A percentile compares a stretch with the other conserved stretches of the same genome.
These are phyloP conservation scores for Malachius bipustulatus DNA, from an alignment of 2,888 invertebrate species.

Conservation along the genomic window DNA sequence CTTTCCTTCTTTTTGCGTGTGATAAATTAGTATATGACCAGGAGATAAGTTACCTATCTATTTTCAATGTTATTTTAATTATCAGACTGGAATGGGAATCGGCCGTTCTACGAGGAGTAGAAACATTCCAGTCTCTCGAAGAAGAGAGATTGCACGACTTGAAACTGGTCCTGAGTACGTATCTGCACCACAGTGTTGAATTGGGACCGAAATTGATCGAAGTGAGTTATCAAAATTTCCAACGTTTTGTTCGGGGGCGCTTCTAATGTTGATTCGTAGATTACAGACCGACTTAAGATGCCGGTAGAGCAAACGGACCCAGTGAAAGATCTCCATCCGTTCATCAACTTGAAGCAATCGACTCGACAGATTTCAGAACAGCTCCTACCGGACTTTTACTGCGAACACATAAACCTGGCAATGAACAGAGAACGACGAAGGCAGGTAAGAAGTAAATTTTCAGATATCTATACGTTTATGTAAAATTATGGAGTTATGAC, in stretches of 20 bases:
- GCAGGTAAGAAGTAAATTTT: slow-evolving; percentile 54
- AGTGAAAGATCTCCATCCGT: slow-evolving; percentile 51
- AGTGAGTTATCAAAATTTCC: slow-evolving; percentile 33
- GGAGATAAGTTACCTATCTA: too few relatives aligned
- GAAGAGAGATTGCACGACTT: slow-evolving; percentile 78
- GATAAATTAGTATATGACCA: too few relatives aligned
- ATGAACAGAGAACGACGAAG: slow-evolving; percentile 87
- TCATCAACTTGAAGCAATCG: slow-evolving; percentile 55
- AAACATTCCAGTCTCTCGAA: slow-evolving; percentile 77
- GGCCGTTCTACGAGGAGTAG: slow-evolving; percentile 73
- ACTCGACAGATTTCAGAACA: slow-evolving; percentile 58
- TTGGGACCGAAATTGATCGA: slow-evolving; percentile 69
- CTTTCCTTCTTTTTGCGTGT: too few relatives aligned
- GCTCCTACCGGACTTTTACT: slow-evolving; percentile 85
- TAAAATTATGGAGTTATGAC: too few relatives aligned
- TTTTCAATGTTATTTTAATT: too few relatives aligned
- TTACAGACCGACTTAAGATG: slow-evolving; percentile 53
- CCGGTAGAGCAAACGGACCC: slow-evolving; percentile 64
- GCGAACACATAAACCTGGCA: slow-evolving; percentile 83
- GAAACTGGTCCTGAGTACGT: slow-evolving; percentile 56
- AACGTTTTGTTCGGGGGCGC: too few relatives aligned
- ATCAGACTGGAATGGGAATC: slow-evolving; percentile 87
- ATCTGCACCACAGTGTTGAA: slow-evolving; percentile 52
- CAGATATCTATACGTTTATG: too few relatives aligned
- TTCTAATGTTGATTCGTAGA: slow-evolving; percentile 37